phyloP scores from a whole-genome alignment of 2,797 vertebrate genomes.

The Parauchenoglanis punctatus region DNA sequence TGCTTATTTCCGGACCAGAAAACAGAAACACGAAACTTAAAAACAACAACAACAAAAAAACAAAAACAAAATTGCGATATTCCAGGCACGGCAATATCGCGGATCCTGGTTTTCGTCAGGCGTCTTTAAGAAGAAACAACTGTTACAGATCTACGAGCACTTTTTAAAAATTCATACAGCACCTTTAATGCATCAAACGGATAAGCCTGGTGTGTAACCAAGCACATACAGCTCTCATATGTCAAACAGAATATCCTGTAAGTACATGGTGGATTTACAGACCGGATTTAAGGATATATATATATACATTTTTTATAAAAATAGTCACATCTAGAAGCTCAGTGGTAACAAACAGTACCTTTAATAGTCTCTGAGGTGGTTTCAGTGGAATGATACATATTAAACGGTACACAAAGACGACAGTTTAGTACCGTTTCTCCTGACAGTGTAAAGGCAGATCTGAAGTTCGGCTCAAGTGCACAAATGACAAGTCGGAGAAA shows the following conservation, averaged over 20 bases:
- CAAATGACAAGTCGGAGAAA: neutral
- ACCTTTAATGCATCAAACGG: neutral
- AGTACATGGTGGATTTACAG: neutral
- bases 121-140: neutral
- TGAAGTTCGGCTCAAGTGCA: neutral
- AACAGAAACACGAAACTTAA: neutral
- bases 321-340: neutral
- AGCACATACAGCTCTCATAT: neutral
- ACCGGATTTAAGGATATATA: neutral
- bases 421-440: neutral
- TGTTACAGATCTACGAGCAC: neutral
- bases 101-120: neutral
- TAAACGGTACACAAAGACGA: neutral
- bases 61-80: too few relatives aligned
- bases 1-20: neutral
- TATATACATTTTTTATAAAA: too few relatives aligned
- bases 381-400: neutral
- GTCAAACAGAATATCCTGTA: too few relatives aligned
- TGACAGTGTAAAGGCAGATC: neutral
- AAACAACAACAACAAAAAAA: neutral
- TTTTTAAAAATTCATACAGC: neutral
- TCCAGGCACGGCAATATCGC: fast-evolving
- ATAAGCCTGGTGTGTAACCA: neutral
- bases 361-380: neutral
- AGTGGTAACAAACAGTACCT: neutral